Conservation (phyloP, 1,140 invertebrate species). For the Zaprionus taronus region DNA sequence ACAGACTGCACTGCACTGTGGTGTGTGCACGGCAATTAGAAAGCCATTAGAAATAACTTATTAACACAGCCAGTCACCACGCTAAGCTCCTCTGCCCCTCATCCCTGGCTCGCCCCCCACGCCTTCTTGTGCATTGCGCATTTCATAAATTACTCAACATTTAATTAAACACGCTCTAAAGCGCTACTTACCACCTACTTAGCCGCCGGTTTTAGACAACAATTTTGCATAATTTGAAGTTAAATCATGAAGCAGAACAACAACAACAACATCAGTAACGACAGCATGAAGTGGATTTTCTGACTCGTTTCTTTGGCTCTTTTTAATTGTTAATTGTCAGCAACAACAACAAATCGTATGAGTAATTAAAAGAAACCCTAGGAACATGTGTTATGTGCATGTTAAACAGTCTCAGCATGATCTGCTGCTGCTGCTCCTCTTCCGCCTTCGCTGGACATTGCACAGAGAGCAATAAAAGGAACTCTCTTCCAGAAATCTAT, state of each 20-base stretch:
- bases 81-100: not conserved
- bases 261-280: slow-evolving; percentile 19
- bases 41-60: slow-evolving; percentile 79
- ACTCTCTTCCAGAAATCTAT: slow-evolving; percentile 8
- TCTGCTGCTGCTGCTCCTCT: not conserved
- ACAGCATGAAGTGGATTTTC: slow-evolving; percentile 61
- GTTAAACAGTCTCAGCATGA: slow-evolving; percentile 39
- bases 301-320: slow-evolving; percentile 28
- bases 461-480: not conserved
- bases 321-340: slow-evolving; percentile 6
- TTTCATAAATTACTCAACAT: slow-evolving; percentile 83
- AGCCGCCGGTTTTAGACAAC: slow-evolving; percentile 78
- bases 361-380: slow-evolving; percentile 38
- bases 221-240: slow-evolving; percentile 80
- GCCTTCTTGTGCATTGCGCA: slow-evolving; percentile 23
- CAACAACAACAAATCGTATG: slow-evolving; percentile 7
- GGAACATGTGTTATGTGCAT: slow-evolving; percentile 67
- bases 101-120: not conserved
- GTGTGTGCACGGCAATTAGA: slow-evolving; percentile 71
- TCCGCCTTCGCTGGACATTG: not conserved
- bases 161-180: slow-evolving; percentile 83
- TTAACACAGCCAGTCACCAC: slow-evolving; percentile 43
- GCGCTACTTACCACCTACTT: slow-evolving; percentile 82
- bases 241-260: slow-evolving; percentile 64
- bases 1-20: not conserved